phyloP scores from a whole-genome alignment of 2,797 vertebrate species.

The Schizopygopsis malacanthus region DNA sequence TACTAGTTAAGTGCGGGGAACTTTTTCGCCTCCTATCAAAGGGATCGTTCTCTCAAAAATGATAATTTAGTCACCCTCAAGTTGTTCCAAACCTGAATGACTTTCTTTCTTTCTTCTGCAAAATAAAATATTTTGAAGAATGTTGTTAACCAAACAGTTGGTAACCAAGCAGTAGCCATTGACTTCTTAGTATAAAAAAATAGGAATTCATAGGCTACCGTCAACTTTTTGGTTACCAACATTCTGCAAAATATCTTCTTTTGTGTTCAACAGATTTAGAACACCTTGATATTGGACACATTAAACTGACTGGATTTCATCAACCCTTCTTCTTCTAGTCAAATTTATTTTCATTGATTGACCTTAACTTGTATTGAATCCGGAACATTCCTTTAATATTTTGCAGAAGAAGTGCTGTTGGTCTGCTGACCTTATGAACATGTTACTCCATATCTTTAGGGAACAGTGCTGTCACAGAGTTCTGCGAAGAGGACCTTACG shows the following conservation, averaged over 20 bases:
- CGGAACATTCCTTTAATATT: not conserved
- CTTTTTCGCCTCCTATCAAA: not conserved
- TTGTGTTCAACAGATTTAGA: not conserved
- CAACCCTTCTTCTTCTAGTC: not conserved
- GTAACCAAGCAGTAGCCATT: not conserved
- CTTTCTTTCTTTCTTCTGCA: not conserved
- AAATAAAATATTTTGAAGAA: not conserved
- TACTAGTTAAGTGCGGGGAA: not conserved
- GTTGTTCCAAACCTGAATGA: not conserved
- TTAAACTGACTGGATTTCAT: not conserved
- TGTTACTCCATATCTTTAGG: conserved; percentile 6
- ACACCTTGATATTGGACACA: not conserved
- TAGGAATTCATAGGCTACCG: not conserved
- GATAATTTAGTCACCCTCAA: not conserved
- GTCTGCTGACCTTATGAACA: conserved; percentile 24
- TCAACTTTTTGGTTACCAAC: not conserved
- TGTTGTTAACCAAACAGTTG: not conserved
- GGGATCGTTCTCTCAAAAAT: not conserved
- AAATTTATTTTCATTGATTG: not conserved
- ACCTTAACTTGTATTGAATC: not conserved
- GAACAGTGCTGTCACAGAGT: conserved; percentile 4
- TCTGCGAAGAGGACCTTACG: conserved; percentile 21
- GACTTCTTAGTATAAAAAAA: not conserved
- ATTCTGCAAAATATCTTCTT: not conserved
- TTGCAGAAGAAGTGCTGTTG: not conserved